phyloP scores from a whole-genome alignment of 2,113 vertebrate species.

The Chiloscyllium plagiosum region DNA sequence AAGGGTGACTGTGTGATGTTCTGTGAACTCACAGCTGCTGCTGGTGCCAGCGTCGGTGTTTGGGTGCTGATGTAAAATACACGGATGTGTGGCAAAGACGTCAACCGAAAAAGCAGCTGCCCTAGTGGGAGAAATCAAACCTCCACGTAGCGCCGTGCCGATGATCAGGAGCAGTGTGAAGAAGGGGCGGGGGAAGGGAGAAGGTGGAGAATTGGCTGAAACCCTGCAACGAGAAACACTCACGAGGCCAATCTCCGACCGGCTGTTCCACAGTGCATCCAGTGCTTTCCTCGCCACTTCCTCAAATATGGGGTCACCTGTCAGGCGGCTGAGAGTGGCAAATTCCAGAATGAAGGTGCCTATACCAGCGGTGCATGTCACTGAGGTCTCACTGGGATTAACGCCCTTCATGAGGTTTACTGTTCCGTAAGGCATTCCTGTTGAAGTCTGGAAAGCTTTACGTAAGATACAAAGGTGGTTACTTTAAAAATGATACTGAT shows the following conservation, averaged over 20 bases:
- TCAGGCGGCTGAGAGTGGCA: slow-evolving; percentile 81
- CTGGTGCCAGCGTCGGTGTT: background rate
- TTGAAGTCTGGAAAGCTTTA: slow-evolving; percentile 87
- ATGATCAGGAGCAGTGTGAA: background rate
- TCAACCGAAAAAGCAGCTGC: background rate
- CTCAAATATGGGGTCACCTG: slow-evolving; percentile 81
- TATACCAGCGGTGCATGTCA: slow-evolving; percentile 92
- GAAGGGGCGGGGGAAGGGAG: background rate
- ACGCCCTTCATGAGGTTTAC: slow-evolving; percentile 87
- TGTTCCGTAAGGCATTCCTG: slow-evolving; percentile 92
- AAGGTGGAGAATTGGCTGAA: background rate
- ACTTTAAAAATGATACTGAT: too few relatives aligned
- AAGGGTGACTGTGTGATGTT: background rate
- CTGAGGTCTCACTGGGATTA: slow-evolving; percentile 82
- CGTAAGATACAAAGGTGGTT: background rate
- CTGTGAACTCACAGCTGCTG: background rate
- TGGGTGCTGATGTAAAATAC: background rate
- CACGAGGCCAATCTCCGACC: slow-evolving; percentile 92
- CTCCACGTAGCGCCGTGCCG: background rate
- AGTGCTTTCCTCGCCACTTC: slow-evolving; percentile 72
- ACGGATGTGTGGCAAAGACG: background rate
- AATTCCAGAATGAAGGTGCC: slow-evolving; percentile 98
- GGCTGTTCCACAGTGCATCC: slow-evolving; percentile 78
- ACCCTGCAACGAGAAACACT: slow-evolving; percentile 41
- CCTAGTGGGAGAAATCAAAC: background rate